Conservation (phyloP, 2,888 invertebrate species). For the Oscheius onirici region DNA sequence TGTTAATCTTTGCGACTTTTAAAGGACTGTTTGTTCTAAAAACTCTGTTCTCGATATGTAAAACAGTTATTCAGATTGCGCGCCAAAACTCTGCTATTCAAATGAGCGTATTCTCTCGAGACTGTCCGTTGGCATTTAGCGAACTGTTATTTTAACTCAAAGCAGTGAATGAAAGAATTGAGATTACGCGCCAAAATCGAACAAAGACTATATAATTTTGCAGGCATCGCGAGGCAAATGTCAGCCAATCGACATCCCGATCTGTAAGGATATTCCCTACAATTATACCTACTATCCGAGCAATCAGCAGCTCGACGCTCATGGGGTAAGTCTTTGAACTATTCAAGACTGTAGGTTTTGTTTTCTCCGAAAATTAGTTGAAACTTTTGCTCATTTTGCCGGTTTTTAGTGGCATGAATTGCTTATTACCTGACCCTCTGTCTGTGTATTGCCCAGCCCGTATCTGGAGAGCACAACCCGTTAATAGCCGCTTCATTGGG, state of each 20-base stretch:
- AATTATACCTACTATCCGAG: constrained; percentile 55
- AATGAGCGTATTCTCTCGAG: no score
- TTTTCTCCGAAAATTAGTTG: no score
- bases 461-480: constrained; percentile 1
- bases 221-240: constrained; percentile 63
- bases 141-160: no score
- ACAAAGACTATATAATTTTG: constrained; percentile 34
- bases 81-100: not conserved
- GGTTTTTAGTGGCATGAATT: no score
- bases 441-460: not conserved
- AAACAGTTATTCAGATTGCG: not conserved
- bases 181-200: not conserved
- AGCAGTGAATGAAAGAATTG: no score
- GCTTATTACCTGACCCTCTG: not conserved
- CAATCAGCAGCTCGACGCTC: constrained; percentile 54
- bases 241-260: constrained; percentile 61
- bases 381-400: no score
- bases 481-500: constrained; percentile 24
- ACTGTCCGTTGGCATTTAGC: no score
- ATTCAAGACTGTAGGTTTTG: no score
- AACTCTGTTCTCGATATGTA: no score
- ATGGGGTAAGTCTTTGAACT: constrained; percentile 51
- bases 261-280: constrained; percentile 65
- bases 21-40: no score
- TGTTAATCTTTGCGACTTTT: no score